These are phyloP conservation scores for Megathymus violae DNA, from an alignment of 1,140 invertebrate genomes.

Conservation along the genomic window DNA sequence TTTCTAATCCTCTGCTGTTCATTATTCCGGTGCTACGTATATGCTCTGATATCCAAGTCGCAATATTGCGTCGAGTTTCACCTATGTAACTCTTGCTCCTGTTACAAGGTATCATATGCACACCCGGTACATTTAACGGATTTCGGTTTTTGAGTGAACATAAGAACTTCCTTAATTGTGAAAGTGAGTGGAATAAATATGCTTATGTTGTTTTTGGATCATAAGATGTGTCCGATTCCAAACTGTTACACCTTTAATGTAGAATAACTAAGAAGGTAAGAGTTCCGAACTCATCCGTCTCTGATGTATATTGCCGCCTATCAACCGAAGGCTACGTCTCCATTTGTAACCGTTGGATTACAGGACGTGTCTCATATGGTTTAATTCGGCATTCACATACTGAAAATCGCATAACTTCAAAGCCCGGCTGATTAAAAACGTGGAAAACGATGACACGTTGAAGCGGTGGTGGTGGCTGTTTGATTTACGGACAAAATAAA, in stretches of 20 bases:
- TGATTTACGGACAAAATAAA: no score
- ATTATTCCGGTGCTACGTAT: no score
- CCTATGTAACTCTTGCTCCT: constrained; percentile 9
- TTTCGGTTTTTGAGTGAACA: background rate
- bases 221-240: constrained; percentile 1
- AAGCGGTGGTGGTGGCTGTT: no score
- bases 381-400: no score
- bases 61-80: no score
- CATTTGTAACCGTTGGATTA: background rate
- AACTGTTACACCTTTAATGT: constrained; percentile 2
- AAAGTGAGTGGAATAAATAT: constrained; percentile 1
- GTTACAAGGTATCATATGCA: constrained; percentile 7
- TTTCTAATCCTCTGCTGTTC: no score
- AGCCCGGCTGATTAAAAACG: no score
- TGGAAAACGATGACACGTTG: no score
- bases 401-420: no score
- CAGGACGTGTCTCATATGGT: background rate
- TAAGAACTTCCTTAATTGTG: background rate
- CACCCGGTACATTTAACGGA: constrained; percentile 2
- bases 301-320: background rate
- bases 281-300: background rate
- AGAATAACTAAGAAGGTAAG: background rate
- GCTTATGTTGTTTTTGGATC: background rate
- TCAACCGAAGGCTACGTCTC: background rate
- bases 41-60: no score